Percentiles rank a stretch among this genome's conserved stretches.
Evolutionary conservation across 2,797 vertebrate genomes (phyloP).

Genomic region (Podarcis siculus): DNA sequence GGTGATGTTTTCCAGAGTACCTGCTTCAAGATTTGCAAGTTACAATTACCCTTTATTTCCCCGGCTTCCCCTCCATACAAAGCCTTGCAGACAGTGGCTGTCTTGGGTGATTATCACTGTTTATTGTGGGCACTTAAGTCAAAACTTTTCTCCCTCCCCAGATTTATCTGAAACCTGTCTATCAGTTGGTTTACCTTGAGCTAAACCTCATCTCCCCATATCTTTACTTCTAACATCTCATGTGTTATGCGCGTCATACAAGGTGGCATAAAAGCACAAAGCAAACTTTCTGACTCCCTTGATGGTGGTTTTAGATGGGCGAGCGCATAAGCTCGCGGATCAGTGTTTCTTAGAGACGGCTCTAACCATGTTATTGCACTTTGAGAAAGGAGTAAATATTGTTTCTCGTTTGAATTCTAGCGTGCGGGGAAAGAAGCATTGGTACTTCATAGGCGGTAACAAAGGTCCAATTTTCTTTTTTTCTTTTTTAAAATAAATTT

Average conservation of each 20-base stretch:
- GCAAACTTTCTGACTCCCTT: background rate
- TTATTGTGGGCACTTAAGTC: background rate
- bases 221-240: background rate
- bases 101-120: constrained; percentile 30
- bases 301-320: constrained; percentile 23
- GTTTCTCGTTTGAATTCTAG: constrained; percentile 21
- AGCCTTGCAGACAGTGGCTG: constrained; percentile 20
- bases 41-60: constrained; percentile 62
- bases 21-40: constrained; percentile 61
- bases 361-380: constrained; percentile 13
- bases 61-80: constrained; percentile 21
- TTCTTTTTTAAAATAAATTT: no score
- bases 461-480: background rate
- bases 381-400: constrained; percentile 50
- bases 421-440: background rate
- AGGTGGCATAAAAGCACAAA: background rate
- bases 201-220: background rate
- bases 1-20: constrained; percentile 69
- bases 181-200: constrained; percentile 27
- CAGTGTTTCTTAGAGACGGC: constrained; percentile 53
- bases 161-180: constrained; percentile 9
- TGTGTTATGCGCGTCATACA: background rate
- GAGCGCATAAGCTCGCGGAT: constrained; percentile 48
- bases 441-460: constrained; percentile 37
- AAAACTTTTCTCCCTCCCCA: constrained; percentile 47